Evolutionary conservation across 2,888 invertebrate species (phyloP).

Genomic region (Zaprionus lineosus): DNA sequence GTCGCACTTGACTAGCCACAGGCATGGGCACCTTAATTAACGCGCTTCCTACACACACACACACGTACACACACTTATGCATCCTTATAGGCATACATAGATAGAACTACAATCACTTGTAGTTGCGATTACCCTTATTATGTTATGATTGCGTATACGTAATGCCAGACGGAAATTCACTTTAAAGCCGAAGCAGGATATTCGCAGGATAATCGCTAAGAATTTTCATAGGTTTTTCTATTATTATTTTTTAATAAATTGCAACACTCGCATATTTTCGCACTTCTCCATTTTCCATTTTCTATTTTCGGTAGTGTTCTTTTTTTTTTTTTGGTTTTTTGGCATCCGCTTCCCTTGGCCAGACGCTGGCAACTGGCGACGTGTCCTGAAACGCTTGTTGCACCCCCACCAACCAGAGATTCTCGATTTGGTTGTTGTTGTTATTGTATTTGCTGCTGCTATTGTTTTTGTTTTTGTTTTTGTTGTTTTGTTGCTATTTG

Average conservation of each 20-base stretch:
- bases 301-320: constrained; percentile 15
- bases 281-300: constrained; percentile 46
- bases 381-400: constrained; percentile 72
- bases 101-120: not conserved
- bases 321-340: constrained; percentile 27
- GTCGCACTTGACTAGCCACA: constrained; percentile 80
- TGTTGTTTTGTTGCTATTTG: not conserved
- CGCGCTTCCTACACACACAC: constrained; percentile 51
- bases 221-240: constrained; percentile 35
- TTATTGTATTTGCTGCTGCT: constrained; percentile 12
- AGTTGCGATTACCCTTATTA: constrained; percentile 43
- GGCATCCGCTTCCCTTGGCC: constrained; percentile 70
- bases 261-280: constrained; percentile 48
- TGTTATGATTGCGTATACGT: constrained; percentile 42
- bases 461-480: constrained; percentile 6
- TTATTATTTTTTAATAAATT: constrained; percentile 63
- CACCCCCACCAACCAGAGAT: constrained; percentile 60
- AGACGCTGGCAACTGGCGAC: constrained; percentile 65
- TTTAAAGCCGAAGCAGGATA: constrained; percentile 9
- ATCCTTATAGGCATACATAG: constrained; percentile 2
- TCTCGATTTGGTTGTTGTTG: constrained; percentile 17
- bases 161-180: constrained; percentile 17
- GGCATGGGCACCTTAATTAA: constrained; percentile 76
- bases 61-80: constrained; percentile 3
- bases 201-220: constrained; percentile 2